A percentile compares a stretch with the other conserved stretches of the same genome.
Conservation (phyloP, 2,113 vertebrate species). For the Riparia riparia region DNA sequence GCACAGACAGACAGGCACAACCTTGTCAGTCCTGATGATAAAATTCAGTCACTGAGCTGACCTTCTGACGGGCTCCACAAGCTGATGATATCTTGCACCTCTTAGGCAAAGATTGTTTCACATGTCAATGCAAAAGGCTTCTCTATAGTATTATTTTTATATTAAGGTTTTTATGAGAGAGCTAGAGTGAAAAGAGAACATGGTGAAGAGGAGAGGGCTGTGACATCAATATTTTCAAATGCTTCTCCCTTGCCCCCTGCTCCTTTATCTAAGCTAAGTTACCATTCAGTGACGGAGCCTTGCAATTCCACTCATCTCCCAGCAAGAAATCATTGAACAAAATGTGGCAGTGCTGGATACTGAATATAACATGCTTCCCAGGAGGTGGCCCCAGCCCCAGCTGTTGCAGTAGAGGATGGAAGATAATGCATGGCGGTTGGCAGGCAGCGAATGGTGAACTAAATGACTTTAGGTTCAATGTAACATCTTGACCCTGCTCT, state of each 20-base stretch:
- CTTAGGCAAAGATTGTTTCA: background rate
- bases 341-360: background rate
- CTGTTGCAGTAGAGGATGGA: background rate
- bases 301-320: background rate
- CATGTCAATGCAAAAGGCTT: background rate
- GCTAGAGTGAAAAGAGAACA: background rate
- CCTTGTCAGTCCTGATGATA: slow-evolving; percentile 42
- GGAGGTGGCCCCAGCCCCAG: background rate
- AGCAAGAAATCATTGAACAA: background rate
- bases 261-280: background rate
- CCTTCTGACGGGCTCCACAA: slow-evolving; percentile 18
- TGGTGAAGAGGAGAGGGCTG: background rate
- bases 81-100: background rate
- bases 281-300: background rate
- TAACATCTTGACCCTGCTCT: background rate
- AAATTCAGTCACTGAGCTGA: slow-evolving; percentile 34
- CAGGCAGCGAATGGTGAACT: background rate
- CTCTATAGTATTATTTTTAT: background rate
- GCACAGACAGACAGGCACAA: background rate
- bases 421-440: background rate
- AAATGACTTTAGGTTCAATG: background rate
- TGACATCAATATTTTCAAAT: background rate
- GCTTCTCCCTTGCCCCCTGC: background rate
- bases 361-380: background rate
- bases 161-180: background rate